Conservation (phyloP, 2,888 invertebrate species). For the Diarsia brunnea region DNA sequence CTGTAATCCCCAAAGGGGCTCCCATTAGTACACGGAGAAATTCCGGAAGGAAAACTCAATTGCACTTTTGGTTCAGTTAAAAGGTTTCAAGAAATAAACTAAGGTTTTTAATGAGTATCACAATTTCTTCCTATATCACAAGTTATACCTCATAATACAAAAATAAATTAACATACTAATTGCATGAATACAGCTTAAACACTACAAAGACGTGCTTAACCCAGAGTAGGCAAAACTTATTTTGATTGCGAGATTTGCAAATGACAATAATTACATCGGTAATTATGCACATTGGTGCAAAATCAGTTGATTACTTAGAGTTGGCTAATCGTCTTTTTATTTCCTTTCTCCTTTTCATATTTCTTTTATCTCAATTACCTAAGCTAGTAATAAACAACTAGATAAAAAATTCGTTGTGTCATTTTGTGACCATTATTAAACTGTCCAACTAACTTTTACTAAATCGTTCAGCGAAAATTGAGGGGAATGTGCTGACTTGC, state of each 20-base stretch:
- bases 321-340: background rate
- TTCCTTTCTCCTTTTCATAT: background rate
- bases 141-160: too few relatives aligned
- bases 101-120: background rate
- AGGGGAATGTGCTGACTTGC: constrained; percentile 22
- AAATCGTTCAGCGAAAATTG: background rate
- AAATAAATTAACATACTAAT: too few relatives aligned
- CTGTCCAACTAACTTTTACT: background rate
- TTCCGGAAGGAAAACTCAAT: too few relatives aligned
- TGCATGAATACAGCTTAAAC: too few relatives aligned
- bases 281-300: too few relatives aligned
- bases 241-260: background rate
- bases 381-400: background rate
- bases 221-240: background rate
- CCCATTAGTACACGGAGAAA: too few relatives aligned
- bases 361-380: background rate
- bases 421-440: background rate
- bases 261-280: background rate
- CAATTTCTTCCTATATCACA: too few relatives aligned
- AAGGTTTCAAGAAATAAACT: background rate
- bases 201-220: too few relatives aligned
- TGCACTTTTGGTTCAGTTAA: too few relatives aligned
- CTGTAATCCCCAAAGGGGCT: too few relatives aligned
- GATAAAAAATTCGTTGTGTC: background rate
- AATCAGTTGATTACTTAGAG: background rate